A percentile compares a stretch with the other conserved stretches of the same genome.
phyloP scores from a whole-genome alignment of 2,888 invertebrate species.

The Muscina levida region DNA sequence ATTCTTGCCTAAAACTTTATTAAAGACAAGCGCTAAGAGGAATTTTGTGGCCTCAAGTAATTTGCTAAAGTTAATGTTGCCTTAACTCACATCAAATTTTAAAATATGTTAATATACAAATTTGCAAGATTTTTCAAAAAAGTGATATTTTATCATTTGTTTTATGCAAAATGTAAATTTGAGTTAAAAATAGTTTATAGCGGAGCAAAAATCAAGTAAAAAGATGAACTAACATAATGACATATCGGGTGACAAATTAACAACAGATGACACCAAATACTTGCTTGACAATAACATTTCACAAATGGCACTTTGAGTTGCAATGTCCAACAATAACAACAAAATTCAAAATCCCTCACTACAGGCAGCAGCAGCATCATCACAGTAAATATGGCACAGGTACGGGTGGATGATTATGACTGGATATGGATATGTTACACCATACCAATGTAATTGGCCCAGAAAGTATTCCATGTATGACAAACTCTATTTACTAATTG shows the following conservation, averaged over 20 bases:
- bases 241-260: conserved; percentile 10
- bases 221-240: no score
- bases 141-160: conserved; percentile 27
- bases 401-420: background rate
- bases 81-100: background rate
- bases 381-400: background rate
- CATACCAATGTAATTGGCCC: conserved; percentile 55
- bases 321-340: background rate
- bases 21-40: background rate
- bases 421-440: background rate
- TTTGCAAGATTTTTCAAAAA: conserved; percentile 19
- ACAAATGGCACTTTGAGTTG: background rate
- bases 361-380: background rate
- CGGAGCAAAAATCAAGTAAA: no score
- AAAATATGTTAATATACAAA: background rate
- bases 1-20: background rate
- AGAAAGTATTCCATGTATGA: conserved; percentile 31
- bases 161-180: conserved; percentile 17
- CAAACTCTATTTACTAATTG: conserved; percentile 48
- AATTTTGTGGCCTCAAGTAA: background rate
- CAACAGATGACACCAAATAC: conserved; percentile 18
- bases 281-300: background rate
- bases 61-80: background rate
- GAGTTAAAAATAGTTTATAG: background rate
- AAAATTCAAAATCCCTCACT: background rate